Evolutionary conservation across 2,113 vertebrate genomes (phyloP).

Genomic region (Cinclus mexicanus): DNA sequence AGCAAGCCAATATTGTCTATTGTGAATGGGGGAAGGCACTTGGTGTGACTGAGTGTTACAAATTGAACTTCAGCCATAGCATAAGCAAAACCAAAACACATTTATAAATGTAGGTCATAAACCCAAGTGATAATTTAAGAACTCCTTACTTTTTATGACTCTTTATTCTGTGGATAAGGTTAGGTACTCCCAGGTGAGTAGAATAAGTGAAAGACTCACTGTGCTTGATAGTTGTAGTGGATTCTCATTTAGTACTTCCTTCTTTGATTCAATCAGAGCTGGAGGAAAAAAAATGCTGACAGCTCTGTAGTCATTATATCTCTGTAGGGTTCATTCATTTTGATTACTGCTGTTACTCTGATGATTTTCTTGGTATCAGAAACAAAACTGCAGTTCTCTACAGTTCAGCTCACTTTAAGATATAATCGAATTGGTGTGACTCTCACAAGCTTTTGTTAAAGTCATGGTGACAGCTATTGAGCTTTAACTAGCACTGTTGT

Average conservation of each 20-base stretch:
- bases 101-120: neutral
- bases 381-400: neutral
- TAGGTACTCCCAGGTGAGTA: neutral
- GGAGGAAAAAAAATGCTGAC: neutral
- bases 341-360: neutral
- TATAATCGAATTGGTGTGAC: neutral
- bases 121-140: neutral
- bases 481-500: constrained; percentile 20
- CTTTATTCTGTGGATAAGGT: neutral
- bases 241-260: neutral
- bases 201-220: neutral
- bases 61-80: neutral
- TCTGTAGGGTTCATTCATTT: constrained; percentile 13
- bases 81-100: neutral
- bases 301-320: neutral
- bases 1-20: neutral
- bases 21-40: neutral
- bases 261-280: neutral
- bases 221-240: neutral
- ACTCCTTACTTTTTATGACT: neutral
- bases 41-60: neutral
- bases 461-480: neutral
- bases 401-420: constrained; percentile 17
- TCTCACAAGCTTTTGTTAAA: constrained; percentile 19
- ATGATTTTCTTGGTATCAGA: constrained; percentile 2